Conservation (phyloP, 2,888 invertebrate genomes). For the Orchesella flavescens region DNA sequence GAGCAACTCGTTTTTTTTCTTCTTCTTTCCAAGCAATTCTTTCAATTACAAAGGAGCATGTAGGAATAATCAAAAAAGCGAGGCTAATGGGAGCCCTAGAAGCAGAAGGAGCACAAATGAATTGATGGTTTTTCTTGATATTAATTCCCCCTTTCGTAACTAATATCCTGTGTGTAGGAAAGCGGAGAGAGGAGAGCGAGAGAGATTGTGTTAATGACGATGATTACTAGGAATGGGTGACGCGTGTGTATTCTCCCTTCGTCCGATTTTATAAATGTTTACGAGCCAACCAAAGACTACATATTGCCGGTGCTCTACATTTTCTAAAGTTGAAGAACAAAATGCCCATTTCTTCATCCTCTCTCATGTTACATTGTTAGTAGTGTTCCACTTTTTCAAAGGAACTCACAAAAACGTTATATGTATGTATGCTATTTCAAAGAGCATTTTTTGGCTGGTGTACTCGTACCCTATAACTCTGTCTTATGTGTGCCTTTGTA, state of each 20-base stretch:
- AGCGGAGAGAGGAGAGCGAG: neutral
- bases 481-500: no score
- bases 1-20: conserved; percentile 32
- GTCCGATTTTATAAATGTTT: neutral
- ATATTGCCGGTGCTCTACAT: neutral
- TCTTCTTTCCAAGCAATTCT: conserved; percentile 27
- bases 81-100: conserved; percentile 37
- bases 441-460: no score
- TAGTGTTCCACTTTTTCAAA: conserved; percentile 44
- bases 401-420: no score
- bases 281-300: neutral
- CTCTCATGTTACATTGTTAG: conserved; percentile 35
- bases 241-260: conserved; percentile 2
- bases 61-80: conserved; percentile 43
- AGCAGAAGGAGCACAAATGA: conserved; percentile 48
- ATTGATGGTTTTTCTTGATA: conserved; percentile 54
- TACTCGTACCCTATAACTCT: no score
- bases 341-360: conserved; percentile 21
- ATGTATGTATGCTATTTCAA: no score
- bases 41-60: conserved; percentile 46
- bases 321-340: conserved; percentile 7
- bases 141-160: conserved; percentile 38
- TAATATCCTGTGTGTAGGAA: neutral
- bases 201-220: conserved; percentile 42
- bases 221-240: conserved; percentile 28